Conservation (phyloP, 2,113 vertebrate species). For the Trochalopteron elliotii region DNA sequence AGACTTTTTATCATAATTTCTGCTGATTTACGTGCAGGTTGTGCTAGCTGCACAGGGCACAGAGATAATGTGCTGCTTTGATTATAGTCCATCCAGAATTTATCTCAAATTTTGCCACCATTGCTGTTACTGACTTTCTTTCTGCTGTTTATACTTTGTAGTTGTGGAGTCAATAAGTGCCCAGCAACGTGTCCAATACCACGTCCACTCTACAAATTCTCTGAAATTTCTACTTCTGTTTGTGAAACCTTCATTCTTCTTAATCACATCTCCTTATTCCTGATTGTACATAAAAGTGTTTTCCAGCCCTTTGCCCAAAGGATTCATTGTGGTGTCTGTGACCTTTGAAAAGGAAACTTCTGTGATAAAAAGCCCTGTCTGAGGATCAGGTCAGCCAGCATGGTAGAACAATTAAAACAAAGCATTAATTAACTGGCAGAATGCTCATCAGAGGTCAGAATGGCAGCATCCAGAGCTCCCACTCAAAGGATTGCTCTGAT, state of each 20-base stretch:
- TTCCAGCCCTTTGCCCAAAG: background rate
- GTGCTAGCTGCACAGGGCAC: background rate
- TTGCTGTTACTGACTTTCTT: background rate
- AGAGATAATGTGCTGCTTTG: background rate
- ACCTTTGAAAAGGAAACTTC: background rate
- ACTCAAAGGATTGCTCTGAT: background rate
- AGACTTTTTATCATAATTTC: background rate
- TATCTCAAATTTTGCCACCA: background rate
- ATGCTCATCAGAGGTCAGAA: background rate
- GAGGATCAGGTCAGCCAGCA: background rate
- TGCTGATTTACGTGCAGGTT: background rate
- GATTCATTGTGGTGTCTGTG: background rate
- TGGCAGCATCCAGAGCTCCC: background rate
- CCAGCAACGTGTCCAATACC: background rate
- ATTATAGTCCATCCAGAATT: background rate
- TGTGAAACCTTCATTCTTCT: background rate
- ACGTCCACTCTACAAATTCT: rapidly evolving
- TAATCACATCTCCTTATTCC: background rate
- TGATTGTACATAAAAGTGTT: background rate
- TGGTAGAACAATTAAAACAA: background rate
- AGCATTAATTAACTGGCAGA: background rate
- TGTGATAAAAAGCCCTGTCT: background rate
- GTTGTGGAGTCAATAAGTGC: background rate
- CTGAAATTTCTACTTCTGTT: background rate
- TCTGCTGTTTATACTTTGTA: background rate